Base-by-base conservation (phyloP, 2,797 vertebrate genomes). In the Serranus cabrilla region DNA sequence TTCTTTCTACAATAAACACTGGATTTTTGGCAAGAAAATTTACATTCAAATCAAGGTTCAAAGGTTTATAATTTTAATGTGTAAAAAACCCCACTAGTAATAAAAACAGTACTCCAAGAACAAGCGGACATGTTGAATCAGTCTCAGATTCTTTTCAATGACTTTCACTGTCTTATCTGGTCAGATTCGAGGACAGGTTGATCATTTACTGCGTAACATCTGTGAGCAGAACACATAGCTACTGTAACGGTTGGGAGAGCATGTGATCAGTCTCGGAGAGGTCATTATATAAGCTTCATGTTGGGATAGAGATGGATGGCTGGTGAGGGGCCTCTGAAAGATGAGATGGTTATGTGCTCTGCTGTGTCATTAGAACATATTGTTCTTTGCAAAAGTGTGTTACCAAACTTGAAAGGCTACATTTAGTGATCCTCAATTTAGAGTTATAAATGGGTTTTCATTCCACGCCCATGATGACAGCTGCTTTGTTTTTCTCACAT, bases 401-500 rank as follows among this genome's bases (percentile, higher is more conserved):
- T n/a, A 20, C 20, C 43, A 27, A 71, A 66, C n/a, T 4, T 34
- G n/a, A n/a, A 57, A 54, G 23, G 10, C 17, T 14, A 7, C 23
- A 42, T 58, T 62, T 61, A 46, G n/a, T 27, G 17, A 73, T 31
- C 45, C 16, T 47, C 11, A 70, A 4, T 66, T 50, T 54, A 61
- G 46, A 46, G 63, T 55, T 40, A 50, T 39, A 18, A 20, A 51
- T 50, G 47, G 7, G 25, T 65, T 25, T 52, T 61, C n/a, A 31
- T 75, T 1, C 75, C 71, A 74, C 61, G 78, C 54, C 61, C 63
- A 64, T 27, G 21, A 82, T 78, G 76, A 80, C 83, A 89, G 82
- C 76, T 85, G 77, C 42, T 67, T 70, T 80, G 62, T 78, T 87
- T 86, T 83, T 81, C 82, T 78, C 71, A 84, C 61, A 76, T 82